These are phyloP conservation scores for Eudasyphora cyanicolor DNA, from an alignment of 2,888 invertebrate species.

Conservation along the genomic window DNA sequence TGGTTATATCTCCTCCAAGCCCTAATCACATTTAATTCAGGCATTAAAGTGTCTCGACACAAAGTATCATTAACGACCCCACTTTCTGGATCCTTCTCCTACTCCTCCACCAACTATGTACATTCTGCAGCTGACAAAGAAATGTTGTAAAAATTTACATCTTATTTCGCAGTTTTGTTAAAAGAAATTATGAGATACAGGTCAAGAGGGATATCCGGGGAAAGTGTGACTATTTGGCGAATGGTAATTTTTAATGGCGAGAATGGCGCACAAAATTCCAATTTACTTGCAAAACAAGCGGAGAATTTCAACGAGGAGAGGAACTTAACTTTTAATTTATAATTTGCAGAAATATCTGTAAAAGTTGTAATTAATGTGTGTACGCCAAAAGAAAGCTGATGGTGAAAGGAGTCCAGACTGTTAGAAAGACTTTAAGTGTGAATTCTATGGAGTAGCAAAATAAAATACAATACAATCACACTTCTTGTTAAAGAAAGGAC, in stretches of 20 bases:
- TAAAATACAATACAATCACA: too few relatives aligned
- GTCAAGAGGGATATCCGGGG: background rate
- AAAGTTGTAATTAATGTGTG: background rate
- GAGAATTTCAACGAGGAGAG: background rate
- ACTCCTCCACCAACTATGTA: background rate
- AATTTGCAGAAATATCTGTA: background rate
- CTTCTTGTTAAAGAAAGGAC: too few relatives aligned
- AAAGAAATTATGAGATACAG: background rate
- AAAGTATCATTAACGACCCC: slow-evolving; percentile 46
- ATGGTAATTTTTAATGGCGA: background rate
- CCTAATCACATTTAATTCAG: slow-evolving; percentile 58
- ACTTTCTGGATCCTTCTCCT: background rate
- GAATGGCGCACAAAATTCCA: background rate
- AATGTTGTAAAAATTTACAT: slow-evolving; percentile 10
- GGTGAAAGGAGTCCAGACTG: too few relatives aligned
- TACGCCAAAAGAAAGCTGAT: background rate
- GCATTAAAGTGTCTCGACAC: slow-evolving; percentile 55
- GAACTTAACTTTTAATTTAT: slow-evolving; percentile 4
- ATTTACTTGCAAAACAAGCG: background rate
- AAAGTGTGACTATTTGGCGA: background rate
- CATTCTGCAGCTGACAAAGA: background rate
- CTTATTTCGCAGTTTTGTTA: background rate
- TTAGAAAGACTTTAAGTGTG: too few relatives aligned
- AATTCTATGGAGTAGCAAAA: too few relatives aligned
- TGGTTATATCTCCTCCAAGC: slow-evolving; percentile 13